Conservation (phyloP, 2,113 vertebrate species). For the Pycnonotus jocosus region DNA sequence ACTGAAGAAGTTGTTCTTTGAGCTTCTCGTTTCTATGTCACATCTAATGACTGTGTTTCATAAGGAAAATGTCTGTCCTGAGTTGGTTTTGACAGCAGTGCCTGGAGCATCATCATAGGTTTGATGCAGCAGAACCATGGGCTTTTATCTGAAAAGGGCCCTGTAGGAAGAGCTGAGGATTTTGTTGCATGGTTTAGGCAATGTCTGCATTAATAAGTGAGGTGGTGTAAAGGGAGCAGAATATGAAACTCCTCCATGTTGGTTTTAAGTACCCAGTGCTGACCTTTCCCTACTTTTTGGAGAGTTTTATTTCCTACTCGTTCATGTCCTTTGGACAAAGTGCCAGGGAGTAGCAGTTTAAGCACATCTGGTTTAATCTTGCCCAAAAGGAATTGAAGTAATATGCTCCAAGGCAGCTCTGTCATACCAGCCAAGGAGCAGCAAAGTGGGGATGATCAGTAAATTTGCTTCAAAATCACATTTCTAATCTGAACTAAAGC, state of each 20-base stretch:
- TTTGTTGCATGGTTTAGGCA: background rate
- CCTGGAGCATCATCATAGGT: background rate
- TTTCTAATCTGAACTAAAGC: background rate
- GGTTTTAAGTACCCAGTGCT: background rate
- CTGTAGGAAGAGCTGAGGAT: background rate
- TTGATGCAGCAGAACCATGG: background rate
- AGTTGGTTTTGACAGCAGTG: background rate
- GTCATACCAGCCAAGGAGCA: background rate
- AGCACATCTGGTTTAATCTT: background rate
- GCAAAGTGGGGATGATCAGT: background rate
- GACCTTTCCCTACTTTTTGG: background rate
- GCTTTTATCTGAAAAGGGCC: background rate
- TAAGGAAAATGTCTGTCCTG: background rate
- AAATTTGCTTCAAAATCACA: conserved; percentile 14
- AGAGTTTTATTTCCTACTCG: background rate
- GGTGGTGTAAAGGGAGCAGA: background rate
- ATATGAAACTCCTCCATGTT: fast-evolving
- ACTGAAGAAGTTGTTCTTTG: background rate
- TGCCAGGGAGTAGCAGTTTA: background rate
- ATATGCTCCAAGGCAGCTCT: background rate
- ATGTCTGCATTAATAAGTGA: fast-evolving
- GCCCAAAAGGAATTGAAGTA: background rate
- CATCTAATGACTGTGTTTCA: background rate
- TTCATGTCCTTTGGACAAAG: background rate
- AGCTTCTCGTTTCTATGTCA: background rate